Evolutionary conservation across 2,888 invertebrate species (phyloP).

Genomic region (Xylophagus ater): DNA sequence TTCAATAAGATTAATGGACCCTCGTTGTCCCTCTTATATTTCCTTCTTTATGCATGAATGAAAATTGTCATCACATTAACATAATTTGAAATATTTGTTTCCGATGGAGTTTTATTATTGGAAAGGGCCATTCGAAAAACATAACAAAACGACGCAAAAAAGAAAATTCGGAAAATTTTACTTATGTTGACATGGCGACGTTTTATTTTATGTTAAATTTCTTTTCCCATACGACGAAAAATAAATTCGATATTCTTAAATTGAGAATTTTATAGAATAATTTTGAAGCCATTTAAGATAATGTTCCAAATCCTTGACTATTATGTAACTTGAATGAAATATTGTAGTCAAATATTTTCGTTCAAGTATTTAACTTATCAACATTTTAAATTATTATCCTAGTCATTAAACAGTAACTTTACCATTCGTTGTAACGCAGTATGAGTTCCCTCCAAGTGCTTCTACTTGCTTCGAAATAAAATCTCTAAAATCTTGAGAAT

Average conservation of each 20-base stretch:
- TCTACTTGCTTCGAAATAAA: too few relatives aligned
- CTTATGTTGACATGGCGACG: too few relatives aligned
- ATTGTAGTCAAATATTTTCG: too few relatives aligned
- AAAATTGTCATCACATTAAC: conserved; percentile 9
- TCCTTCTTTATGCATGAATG: conserved; percentile 6
- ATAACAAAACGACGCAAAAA: too few relatives aligned
- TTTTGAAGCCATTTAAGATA: too few relatives aligned
- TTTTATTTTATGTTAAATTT: too few relatives aligned
- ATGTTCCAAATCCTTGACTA: too few relatives aligned
- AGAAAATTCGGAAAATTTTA: too few relatives aligned
- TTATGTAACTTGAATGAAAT: too few relatives aligned
- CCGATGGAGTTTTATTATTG: not conserved
- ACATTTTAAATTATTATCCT: conserved; percentile 13
- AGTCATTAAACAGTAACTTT: conserved; percentile 14
- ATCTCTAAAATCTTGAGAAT: conserved; percentile 16
- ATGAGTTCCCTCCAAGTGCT: too few relatives aligned
- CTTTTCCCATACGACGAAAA: not conserved
- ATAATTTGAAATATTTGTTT: conserved; percentile 9
- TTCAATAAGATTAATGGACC: conserved; percentile 9
- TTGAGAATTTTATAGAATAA: too few relatives aligned
- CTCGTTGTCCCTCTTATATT: conserved; percentile 2
- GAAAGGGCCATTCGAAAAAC: not conserved
- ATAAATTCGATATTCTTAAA: not conserved
- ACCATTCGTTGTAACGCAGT: too few relatives aligned
- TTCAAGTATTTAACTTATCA: conserved; percentile 10